Evolutionary conservation across 2,113 vertebrate genomes (phyloP), one percentile per base, ranked within the genome.

Genomic region (Muntiacus reevesi): DNA sequence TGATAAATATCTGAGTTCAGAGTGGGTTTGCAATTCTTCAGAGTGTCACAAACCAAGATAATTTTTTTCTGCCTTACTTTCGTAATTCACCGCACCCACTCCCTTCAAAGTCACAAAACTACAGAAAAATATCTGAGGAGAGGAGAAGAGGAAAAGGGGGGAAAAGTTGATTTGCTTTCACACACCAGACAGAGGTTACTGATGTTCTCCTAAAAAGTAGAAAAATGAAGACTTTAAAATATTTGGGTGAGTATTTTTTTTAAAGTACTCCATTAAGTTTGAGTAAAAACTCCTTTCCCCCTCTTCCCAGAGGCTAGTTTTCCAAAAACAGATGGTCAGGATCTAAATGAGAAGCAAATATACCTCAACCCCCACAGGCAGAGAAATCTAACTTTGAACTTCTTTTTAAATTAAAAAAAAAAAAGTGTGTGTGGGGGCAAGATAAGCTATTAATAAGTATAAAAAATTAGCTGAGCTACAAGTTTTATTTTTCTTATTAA

Each of bases 311-410:
- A 98, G 98, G 86, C 98, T 94, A 98, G 97, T 98, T 98, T 98
- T 98, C 98, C 98, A 97, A 98, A 98, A 98, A 98, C 98, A 99
- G 99, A 99, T 98, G 98, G 98, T 98, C 98, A 98, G 98, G 98
- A 98, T 98, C 98, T 98, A 96, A 98, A 98, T 98, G 97, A 97
- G 96, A 98, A 98, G 99, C 98, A 98, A 98, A 98, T 98, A 95
- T 97, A 98, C 97, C 98, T 98, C 98, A 98, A 98, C 97, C 98
- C 97, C 98, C 97, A 98, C 97, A 98, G 98, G 98, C 96, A 96
- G 98, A 98, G 95, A 98, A 98, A 98, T 98, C 97, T 98, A 98
- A 98, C 98, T 99, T 99, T 99, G 98, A 99, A 98, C 98, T 98
- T 99, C 98, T 98, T 99, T 98, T 98, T 98, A 98, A 98, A 98